Percentiles rank a stretch among this genome's conserved stretches.
These are phyloP conservation scores for Pomacea maculata DNA, from an alignment of 1,140 invertebrate species.

Conservation along the genomic window DNA sequence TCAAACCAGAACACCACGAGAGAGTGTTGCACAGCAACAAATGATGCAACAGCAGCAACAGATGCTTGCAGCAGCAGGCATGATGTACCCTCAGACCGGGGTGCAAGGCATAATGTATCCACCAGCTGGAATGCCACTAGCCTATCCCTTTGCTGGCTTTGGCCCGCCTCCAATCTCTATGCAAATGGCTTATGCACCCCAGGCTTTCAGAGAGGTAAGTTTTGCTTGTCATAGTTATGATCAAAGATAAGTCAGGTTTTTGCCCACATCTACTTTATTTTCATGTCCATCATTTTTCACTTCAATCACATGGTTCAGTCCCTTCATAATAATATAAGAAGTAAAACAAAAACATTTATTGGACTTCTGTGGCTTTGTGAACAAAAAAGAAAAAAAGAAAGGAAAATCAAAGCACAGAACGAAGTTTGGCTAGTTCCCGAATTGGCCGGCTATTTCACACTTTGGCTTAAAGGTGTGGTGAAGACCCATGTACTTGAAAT, in stretches of 20 bases:
- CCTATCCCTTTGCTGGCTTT: not conserved
- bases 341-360: no score
- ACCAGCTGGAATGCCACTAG: not conserved
- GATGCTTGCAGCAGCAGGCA: constrained; percentile 5
- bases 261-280: no score
- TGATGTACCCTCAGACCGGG: no score
- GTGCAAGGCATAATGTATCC: not conserved
- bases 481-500: no score
- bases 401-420: no score
- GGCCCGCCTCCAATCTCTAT: constrained; percentile 8
- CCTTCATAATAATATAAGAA: no score
- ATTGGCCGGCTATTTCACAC: no score
- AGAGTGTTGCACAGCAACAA: not conserved
- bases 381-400: no score
- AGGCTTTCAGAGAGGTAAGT: constrained; percentile 16
- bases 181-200: constrained; percentile 10
- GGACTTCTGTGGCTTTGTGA: no score
- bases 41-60: constrained; percentile 16
- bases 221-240: not conserved
- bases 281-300: not conserved
- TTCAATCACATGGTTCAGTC: no score
- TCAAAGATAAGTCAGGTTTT: not conserved
- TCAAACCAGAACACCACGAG: not conserved
- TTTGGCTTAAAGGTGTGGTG: no score
- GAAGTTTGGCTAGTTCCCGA: no score